A percentile compares a stretch with the other conserved stretches of the same genome.
phyloP scores from a whole-genome alignment of 2,888 invertebrate species.

The Deroplatys truncata region DNA sequence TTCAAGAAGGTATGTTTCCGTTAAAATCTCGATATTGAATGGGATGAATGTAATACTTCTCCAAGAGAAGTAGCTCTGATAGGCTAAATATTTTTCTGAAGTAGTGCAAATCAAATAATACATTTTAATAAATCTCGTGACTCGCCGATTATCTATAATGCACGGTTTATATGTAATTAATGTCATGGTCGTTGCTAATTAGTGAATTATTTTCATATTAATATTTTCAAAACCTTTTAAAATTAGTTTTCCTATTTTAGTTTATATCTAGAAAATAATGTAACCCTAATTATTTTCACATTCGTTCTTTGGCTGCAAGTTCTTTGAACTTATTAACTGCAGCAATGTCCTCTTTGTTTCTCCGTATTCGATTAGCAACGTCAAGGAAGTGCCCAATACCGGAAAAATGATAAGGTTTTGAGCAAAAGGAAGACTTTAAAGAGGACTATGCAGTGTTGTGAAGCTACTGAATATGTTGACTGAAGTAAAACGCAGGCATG shows the following conservation, averaged over 20 bases:
- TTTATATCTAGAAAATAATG: background rate
- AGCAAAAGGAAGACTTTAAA: background rate
- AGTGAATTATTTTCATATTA: too few species aligned
- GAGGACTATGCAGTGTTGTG: background rate
- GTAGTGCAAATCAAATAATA: too few species aligned
- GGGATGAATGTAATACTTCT: too few species aligned
- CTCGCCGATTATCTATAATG: too few species aligned
- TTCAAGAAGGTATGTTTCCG: too few species aligned
- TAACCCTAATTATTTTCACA: background rate
- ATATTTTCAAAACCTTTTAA: background rate
- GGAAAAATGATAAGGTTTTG: background rate
- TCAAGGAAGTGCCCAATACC: background rate
- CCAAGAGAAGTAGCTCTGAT: too few species aligned
- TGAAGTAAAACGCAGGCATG: background rate
- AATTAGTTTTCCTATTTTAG: background rate
- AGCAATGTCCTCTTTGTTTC: background rate
- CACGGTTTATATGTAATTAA: too few species aligned
- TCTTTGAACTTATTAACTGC: background rate
- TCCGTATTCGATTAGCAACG: background rate
- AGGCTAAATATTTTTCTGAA: too few species aligned
- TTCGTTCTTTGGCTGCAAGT: background rate
- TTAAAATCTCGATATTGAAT: too few species aligned
- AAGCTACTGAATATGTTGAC: background rate
- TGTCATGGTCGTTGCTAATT: too few species aligned
- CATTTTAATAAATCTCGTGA: too few species aligned